A percentile compares a stretch with the other conserved stretches of the same genome.
These are phyloP conservation scores for Tridacna gigas DNA, from an alignment of 2,888 invertebrate species.

Conservation along the genomic window DNA sequence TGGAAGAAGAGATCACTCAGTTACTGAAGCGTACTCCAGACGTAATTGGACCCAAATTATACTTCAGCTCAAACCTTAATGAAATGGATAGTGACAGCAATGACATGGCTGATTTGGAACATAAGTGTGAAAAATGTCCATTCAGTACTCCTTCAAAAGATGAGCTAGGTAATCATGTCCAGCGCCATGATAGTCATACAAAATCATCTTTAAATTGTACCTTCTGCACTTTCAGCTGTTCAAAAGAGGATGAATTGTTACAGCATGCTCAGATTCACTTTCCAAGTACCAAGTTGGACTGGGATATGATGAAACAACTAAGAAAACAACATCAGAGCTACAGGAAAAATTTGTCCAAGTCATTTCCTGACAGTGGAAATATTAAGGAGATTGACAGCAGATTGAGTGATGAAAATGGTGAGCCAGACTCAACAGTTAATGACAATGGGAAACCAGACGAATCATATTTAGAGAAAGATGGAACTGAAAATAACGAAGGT, in stretches of 20 bases:
- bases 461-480: conserved; percentile 26
- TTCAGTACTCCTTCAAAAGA: conserved; percentile 74
- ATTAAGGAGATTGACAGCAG: conserved; percentile 39
- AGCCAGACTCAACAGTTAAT: conserved; percentile 69
- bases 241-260: conserved; percentile 66
- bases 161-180: conserved; percentile 72
- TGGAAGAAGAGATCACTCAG: conserved; percentile 55
- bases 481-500: conserved; percentile 32
- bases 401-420: conserved; percentile 39
- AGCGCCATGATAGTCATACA: conserved; percentile 69
- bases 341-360: conserved; percentile 50
- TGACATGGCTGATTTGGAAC: conserved; percentile 60
- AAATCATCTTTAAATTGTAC: conserved; percentile 69
- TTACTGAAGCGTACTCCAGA: conserved; percentile 62
- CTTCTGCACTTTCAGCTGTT: conserved; percentile 78
- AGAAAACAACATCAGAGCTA: conserved; percentile 59
- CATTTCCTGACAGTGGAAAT: conserved; percentile 51
- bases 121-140: conserved; percentile 80
- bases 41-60: conserved; percentile 66
- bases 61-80: conserved; percentile 55
- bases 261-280: conserved; percentile 78
- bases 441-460: conserved; percentile 19
- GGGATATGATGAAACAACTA: conserved; percentile 61
- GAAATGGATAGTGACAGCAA: conserved; percentile 64
- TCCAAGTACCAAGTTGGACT: conserved; percentile 72